Evolutionary conservation across 2,113 vertebrate genomes (phyloP), one percentile per base, ranked within the genome.

Genomic region (Cacatua alba): DNA sequence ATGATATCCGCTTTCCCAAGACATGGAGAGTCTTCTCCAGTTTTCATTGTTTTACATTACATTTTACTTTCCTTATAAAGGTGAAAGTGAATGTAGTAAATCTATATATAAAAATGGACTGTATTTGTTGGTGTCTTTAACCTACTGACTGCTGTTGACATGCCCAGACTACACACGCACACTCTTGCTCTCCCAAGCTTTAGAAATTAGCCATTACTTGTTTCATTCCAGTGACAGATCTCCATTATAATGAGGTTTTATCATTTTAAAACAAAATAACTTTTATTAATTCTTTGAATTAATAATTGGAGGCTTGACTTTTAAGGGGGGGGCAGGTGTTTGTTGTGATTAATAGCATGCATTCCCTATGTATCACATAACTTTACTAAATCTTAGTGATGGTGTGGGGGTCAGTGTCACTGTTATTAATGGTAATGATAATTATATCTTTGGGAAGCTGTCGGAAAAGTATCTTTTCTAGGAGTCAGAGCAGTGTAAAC

Each of bases 391-490:
- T 89, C 88, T 79, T 65, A 57, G 80, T 78, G 64, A 86, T 24
- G 77, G 92, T 51, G 64, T 75, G 70, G 63, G 88, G 88, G 84
- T 90, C 94, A 83, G 64, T 68, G 92, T 90, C 85, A 64, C 57
- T 39, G 88, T 86, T 43, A 93, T 89, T 62, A 96, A 83, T 70
- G 86, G 33, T 51, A 84, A 81, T 92, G 46, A 92, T 96, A 95
- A 95, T 95, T 94, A 88, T 72, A 82, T 67, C 89, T 84, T 88
- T 85, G 55, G 84, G 87, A 95, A 86, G 53, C 68, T 90, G 93
- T 77, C 93, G 92, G 82, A 43, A 67, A 97, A 90, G 67, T 86
- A 86, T 62, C 74, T 97, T 97, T 94, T 81, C 62, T 70, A 71
- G 29, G 21, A 96, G 82, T 91, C 79, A 89, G 94, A 87, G 68